A percentile compares a stretch with the other conserved stretches of the same genome.
phyloP scores from a whole-genome alignment of 2,797 vertebrate genomes.

The Chaetodon trifasciatus region DNA sequence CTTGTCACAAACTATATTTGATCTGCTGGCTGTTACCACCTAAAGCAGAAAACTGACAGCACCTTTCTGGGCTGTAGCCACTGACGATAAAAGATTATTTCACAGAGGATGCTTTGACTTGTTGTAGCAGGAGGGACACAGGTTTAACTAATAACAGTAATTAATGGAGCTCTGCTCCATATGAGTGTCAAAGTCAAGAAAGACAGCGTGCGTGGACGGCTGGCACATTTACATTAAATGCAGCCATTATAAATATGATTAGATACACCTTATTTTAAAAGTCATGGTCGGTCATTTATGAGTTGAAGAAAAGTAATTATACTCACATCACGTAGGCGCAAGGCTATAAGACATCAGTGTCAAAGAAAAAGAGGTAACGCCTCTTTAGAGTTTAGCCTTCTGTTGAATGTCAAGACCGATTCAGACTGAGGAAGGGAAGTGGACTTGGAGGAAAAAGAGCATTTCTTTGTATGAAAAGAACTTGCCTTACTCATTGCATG shows the following conservation, averaged over 20 bases:
- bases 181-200: neutral
- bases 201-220: neutral
- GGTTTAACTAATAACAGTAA: neutral
- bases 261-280: neutral
- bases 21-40: neutral
- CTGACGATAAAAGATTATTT: neutral
- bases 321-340: too few relatives aligned
- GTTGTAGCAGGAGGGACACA: neutral
- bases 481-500: neutral
- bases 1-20: neutral
- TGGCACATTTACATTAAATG: neutral
- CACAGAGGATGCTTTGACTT: neutral
- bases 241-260: neutral
- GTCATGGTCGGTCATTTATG: neutral
- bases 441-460: neutral
- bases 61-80: neutral
- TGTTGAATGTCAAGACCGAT: constrained; percentile 18
- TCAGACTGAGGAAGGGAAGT: neutral
- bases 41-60: neutral
- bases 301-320: too few relatives aligned
- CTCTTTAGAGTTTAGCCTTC: neutral
- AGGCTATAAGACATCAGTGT: too few relatives aligned
- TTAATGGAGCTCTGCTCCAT: neutral
- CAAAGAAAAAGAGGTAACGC: too few relatives aligned
- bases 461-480: neutral